phyloP scores from a whole-genome alignment of 2,888 invertebrate genomes.

The Leptopilina drosophilae region DNA sequence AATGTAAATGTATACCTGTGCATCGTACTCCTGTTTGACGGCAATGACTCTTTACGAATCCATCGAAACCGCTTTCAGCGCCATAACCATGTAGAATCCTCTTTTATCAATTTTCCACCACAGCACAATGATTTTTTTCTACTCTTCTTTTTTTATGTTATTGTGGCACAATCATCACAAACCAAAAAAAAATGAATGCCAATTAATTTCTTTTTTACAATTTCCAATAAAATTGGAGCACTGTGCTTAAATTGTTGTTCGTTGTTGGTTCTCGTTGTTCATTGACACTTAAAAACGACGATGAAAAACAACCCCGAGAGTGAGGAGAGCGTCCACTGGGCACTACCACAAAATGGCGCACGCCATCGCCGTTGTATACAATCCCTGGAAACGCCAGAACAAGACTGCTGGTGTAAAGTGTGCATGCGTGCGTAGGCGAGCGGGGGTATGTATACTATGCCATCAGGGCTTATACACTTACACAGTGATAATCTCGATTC shows the following conservation, averaged over 20 bases:
- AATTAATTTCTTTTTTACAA: not conserved
- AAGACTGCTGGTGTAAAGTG: slow-evolving; percentile 49
- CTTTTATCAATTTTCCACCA: slow-evolving; percentile 3
- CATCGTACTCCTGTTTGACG: slow-evolving; percentile 37
- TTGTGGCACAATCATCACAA: not conserved
- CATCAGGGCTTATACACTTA: no score
- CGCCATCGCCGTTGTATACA: slow-evolving; percentile 43
- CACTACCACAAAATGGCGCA: slow-evolving; percentile 69
- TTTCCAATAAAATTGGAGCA: not conserved
- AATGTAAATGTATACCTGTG: slow-evolving; percentile 22
- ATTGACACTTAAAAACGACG: not conserved
- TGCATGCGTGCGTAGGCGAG: slow-evolving; percentile 49
- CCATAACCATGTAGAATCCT: slow-evolving; percentile 20
- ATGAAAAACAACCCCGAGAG: slow-evolving; percentile 62
- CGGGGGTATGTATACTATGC: slow-evolving; percentile 32
- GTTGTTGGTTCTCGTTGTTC: not conserved
- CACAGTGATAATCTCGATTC: slow-evolving; percentile 1
- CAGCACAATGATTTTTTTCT: not conserved
- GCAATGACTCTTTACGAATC: slow-evolving; percentile 12
- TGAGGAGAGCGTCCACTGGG: slow-evolving; percentile 62
- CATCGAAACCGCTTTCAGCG: slow-evolving; percentile 16
- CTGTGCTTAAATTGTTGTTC: not conserved
- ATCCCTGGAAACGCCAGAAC: slow-evolving; percentile 59
- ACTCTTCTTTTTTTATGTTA: no score
- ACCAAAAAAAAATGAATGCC: not conserved